Conservation (phyloP, 2,797 vertebrate species). For the Hippoglossus hippoglossus region DNA sequence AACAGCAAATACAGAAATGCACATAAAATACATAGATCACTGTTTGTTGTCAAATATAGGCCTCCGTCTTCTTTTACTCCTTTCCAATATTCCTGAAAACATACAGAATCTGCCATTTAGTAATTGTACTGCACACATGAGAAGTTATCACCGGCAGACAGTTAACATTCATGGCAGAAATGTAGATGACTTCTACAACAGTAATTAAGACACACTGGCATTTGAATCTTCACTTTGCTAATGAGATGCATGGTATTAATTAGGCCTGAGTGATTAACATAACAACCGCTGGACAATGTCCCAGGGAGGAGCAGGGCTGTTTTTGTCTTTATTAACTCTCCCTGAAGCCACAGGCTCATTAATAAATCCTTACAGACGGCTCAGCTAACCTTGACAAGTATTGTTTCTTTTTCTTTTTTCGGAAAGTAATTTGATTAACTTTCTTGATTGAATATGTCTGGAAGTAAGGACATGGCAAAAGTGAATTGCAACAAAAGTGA, state of each 20-base stretch:
- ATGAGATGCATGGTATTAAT: constrained; percentile 88
- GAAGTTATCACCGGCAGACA: constrained; percentile 67
- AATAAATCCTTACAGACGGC: constrained; percentile 69
- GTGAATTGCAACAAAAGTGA: background rate
- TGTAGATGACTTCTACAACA: constrained; percentile 65
- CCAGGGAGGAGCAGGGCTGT: constrained; percentile 70
- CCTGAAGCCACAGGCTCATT: constrained; percentile 74
- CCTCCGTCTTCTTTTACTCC: background rate
- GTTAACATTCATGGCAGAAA: constrained; percentile 70
- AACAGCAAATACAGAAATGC: background rate
- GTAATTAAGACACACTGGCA: constrained; percentile 82
- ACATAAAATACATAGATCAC: background rate
- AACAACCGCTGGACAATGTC: constrained; percentile 81
- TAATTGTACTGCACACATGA: constrained; percentile 58
- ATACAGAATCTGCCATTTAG: constrained; percentile 8
- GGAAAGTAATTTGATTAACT: constrained; percentile 56
- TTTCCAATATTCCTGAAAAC: constrained; percentile 22
- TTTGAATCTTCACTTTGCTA: constrained; percentile 84
- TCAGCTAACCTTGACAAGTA: constrained; percentile 79
- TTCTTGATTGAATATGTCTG: constrained; percentile 18
- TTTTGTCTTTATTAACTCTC: constrained; percentile 63
- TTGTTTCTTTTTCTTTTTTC: constrained; percentile 5
- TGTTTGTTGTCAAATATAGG: background rate
- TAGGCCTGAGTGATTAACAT: constrained; percentile 84
- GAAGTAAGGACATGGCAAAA: background rate